Evolutionary conservation across 2,797 vertebrate genomes (phyloP).

Genomic region (Percopsis omiscomaycus): DNA sequence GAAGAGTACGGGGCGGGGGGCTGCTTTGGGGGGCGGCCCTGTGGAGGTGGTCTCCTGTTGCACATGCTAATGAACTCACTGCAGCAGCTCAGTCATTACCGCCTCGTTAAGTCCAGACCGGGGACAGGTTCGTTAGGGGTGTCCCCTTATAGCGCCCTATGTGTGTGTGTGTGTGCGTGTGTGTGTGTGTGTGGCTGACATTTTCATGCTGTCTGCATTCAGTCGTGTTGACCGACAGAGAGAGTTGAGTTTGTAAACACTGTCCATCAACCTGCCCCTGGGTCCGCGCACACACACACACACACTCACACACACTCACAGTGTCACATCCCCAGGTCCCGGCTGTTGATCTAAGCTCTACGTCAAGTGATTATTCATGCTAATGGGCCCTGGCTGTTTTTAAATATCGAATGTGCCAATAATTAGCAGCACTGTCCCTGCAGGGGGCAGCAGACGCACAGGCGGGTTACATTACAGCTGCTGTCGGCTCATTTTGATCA

Average conservation of each 20-base stretch:
- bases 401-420: constrained; percentile 72
- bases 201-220: constrained; percentile 64
- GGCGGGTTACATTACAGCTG: too few species aligned
- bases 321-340: constrained; percentile 50
- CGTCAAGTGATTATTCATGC: constrained; percentile 71
- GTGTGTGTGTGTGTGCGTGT: constrained; percentile 4
- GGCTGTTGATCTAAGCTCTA: constrained; percentile 71
- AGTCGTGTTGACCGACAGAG: constrained; percentile 56
- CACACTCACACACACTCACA: constrained; percentile 1
- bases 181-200: constrained; percentile 24
- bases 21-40: too few species aligned
- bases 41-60: too few species aligned
- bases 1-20: too few species aligned
- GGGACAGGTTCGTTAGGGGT: constrained; percentile 42
- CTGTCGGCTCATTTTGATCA: too few species aligned
- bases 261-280: constrained; percentile 69
- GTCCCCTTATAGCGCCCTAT: background rate
- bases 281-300: constrained; percentile 16
- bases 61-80: constrained; percentile 38
- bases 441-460: too few species aligned
- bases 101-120: constrained; percentile 29
- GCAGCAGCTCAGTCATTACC: constrained; percentile 38
- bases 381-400: constrained; percentile 66
- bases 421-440: constrained; percentile 59
- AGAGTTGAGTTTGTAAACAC: constrained; percentile 65